Base-by-base conservation (phyloP, 2,113 vertebrate species). In the Paralichthys olivaceus region DNA sequence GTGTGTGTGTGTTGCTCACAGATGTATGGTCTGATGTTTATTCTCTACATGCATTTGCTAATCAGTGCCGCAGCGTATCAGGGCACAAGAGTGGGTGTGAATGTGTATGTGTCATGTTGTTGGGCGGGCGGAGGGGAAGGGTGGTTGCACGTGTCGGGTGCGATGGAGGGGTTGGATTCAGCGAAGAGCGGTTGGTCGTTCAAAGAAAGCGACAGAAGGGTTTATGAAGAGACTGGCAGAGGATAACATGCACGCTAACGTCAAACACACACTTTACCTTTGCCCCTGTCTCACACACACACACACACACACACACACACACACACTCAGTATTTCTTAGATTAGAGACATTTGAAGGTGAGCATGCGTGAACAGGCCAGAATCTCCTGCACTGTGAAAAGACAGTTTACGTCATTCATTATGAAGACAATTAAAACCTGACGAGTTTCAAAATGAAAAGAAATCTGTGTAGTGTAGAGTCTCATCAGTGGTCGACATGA, bases 21-120 rank as follows among this genome's bases (percentile, higher is more conserved):
- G 45, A 80, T 80, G 69, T 37, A 58, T 67, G 71, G 67, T 57
- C 17, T 9, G 37, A 71, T 66, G 70, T 47, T 13, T 51, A 43
- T 11, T 58, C 29, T 5, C 32, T 51, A 17, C 51, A 40, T 53
- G 53, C 63, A 28, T 77, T 54, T 34, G 34, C 45, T 56, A 80
- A 72, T 77, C 73, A 40, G 63, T n/a, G 26, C 45, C 2, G 28
- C 61, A 8, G 34, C 28, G 7, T 47, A 56, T 69, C 17, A 28
- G 69, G 26, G 32, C 54, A 4, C 65, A 37, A 3, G 9, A 34
- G 59, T 29, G 53, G 26, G 67, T 79, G 67, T 51, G 57, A 17
- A 40, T 37, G 40, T 40, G 45, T 63, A 40, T 47, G 40, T 69
- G 25, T 23, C 29, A 26, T 51, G 66, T 51, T 55, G 13, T 8